Percentiles rank a stretch among this genome's conserved stretches.
phyloP scores from a whole-genome alignment of 2,797 vertebrate species.

The Crocidura indochinensis region DNA sequence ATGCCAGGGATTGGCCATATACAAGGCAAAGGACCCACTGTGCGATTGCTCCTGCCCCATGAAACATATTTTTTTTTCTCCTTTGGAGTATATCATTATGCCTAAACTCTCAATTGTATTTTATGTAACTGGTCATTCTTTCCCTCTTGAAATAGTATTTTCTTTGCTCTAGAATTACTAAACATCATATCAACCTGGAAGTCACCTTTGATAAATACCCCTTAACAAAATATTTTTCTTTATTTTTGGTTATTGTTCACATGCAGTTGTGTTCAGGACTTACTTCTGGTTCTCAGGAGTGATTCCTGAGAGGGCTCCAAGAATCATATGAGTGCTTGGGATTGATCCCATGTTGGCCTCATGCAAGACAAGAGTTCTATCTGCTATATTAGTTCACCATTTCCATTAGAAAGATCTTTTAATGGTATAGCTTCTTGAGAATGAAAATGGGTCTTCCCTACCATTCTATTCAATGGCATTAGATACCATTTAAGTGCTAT shows the following conservation, averaged over 20 bases:
- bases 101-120: neutral
- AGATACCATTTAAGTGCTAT: constrained; percentile 14
- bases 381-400: too few relatives aligned
- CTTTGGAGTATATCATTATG: neutral
- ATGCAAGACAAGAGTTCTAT: too few relatives aligned
- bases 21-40: too few relatives aligned
- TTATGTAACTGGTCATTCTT: neutral
- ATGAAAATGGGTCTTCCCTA: neutral
- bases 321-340: too few relatives aligned
- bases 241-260: too few relatives aligned
- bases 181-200: neutral
- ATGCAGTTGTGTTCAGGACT: too few relatives aligned
- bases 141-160: constrained; percentile 16
- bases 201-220: neutral
- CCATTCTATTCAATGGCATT: neutral
- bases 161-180: constrained; percentile 5
- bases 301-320: too few relatives aligned
- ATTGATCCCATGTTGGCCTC: too few relatives aligned
- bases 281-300: too few relatives aligned
- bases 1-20: too few relatives aligned
- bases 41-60: neutral
- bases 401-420: neutral
- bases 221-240: neutral
- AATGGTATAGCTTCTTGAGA: neutral
- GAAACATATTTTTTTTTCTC: constrained; percentile 18